Evolutionary conservation across 2,797 vertebrate genomes (phyloP).

Genomic region (Rhodeus uyekii): DNA sequence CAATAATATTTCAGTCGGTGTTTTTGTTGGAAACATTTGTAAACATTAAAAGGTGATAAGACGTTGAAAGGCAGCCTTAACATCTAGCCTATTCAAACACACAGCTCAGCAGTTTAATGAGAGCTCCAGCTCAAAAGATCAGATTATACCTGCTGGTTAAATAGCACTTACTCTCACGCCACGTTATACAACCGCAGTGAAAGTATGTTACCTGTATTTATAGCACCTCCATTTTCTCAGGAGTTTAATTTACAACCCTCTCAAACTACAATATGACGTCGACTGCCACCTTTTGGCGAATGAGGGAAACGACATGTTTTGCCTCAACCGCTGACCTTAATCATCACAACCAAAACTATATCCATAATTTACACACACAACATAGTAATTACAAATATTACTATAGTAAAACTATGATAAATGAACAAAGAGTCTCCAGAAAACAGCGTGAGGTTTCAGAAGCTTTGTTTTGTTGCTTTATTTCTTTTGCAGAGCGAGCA

Average conservation of each 20-base stretch:
- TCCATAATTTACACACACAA: too few species aligned
- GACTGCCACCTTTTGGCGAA: neutral
- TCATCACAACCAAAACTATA: too few species aligned
- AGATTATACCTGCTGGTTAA: neutral
- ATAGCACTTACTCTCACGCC: constrained; percentile 4
- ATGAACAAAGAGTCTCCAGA: neutral
- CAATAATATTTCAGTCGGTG: neutral
- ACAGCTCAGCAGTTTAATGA: neutral
- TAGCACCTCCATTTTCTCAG: neutral
- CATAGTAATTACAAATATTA: too few species aligned
- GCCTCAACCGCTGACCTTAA: neutral
- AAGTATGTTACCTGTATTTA: neutral
- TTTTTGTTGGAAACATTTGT: neutral
- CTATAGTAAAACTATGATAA: neutral
- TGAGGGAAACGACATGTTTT: neutral
- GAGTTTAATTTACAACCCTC: neutral
- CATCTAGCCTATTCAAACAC: neutral
- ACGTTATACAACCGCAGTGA: neutral
- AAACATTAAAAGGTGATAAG: neutral
- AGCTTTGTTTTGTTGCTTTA: neutral
- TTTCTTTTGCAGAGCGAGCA: neutral
- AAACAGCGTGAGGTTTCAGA: neutral
- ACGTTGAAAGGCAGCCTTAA: neutral
- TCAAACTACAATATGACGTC: neutral
- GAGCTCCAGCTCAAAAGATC: neutral